Percentiles rank a stretch among this genome's conserved stretches.
Conservation (phyloP, 2,888 invertebrate species). For the Lithophane semibrunnea region DNA sequence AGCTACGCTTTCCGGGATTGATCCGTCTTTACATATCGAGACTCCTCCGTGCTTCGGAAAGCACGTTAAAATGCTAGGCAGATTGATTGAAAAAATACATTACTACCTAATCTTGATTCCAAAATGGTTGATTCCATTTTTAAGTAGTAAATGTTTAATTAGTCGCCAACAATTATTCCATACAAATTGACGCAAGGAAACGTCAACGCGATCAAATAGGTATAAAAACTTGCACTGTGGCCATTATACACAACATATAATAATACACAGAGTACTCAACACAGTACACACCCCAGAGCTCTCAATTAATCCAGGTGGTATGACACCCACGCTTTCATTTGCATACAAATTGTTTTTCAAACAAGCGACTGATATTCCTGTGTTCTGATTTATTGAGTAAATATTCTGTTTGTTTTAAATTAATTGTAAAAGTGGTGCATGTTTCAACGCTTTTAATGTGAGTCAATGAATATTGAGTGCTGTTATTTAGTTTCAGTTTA, state of each 20-base stretch:
- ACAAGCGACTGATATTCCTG: constrained; percentile 7
- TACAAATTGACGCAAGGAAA: background rate
- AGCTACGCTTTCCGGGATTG: no score
- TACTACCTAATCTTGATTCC: no score
- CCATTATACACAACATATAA: constrained; percentile 13
- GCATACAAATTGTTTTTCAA: constrained; percentile 60
- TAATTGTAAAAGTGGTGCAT: constrained; percentile 26
- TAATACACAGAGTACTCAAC: constrained; percentile 25
- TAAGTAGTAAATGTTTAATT: no score
- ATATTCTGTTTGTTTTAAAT: constrained; percentile 40
- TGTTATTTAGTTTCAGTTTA: constrained; percentile 3
- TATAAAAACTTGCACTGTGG: background rate
- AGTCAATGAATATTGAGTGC: constrained; percentile 9
- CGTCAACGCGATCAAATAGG: no score
- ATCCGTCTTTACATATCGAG: no score
- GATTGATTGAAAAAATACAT: no score
- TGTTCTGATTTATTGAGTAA: constrained; percentile 40
- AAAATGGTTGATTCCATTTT: no score
- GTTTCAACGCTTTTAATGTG: background rate
- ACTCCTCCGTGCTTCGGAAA: no score
- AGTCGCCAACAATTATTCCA: no score
- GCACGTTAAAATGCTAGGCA: no score
- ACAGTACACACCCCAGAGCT: constrained; percentile 18
- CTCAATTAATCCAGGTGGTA: constrained; percentile 26
- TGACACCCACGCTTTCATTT: constrained; percentile 38